Base-by-base conservation (phyloP, 1,140 invertebrate species). In the Luehdorfia chinensis region DNA sequence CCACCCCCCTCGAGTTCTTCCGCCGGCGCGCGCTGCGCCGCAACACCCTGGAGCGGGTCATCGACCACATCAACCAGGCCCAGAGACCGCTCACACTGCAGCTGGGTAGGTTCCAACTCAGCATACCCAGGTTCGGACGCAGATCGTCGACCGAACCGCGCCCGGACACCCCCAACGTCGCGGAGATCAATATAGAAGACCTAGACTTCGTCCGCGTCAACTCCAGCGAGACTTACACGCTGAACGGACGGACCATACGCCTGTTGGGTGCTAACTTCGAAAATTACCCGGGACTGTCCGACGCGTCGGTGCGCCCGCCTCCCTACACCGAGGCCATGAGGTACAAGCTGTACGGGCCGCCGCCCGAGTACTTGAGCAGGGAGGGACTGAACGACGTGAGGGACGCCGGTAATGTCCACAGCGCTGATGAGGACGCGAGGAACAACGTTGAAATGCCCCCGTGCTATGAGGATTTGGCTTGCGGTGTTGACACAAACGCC, bases 311-410 rank as follows among this genome's bases (percentile, higher is more conserved):
- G 1, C 46, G 72, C 2, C 90, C 90, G 1, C 90, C 90, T 0
- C 89, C 90, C 0, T 91, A 91, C 57, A 87, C 77, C 12, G 89
- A 90, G 55, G 83, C 89, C 0, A 77, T 89, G 55, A 59, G 83
- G 4, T 71, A 81, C 30, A 89, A 90, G 45, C 39, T 69, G 4
- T 76, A 65, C 19, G 89, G 88, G 2, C 89, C 90, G 0, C 90
- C 90, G 1, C 90, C 90, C 0, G 87, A 89, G 8, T 90, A 91
- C 49, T 54, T 87, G 2, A 89, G 88, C 15, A 63, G 80, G 19
- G 89, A 90, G 37, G 81, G 85, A 48, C 53, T 85, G 16, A 61
- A 72, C 9, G 54, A 45, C 16, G 50, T 47, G 4, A 37, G 25
- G 0, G 60, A 66, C 9, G 11, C 1, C 4, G 50, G 1, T 0